These are phyloP conservation scores for Rhopalosiphum padi DNA, from an alignment of 1,140 invertebrate genomes.

Conservation along the genomic window DNA sequence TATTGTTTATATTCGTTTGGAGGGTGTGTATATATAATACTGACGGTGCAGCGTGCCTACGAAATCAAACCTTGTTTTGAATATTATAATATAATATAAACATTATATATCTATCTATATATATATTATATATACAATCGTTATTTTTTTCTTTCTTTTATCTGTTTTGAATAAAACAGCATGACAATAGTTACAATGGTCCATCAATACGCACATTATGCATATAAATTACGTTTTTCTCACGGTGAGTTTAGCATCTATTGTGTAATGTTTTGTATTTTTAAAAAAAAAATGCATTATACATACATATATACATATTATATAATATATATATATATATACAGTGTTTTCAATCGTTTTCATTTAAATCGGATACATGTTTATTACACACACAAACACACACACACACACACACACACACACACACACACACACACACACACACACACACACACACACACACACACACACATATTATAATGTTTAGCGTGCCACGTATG, in stretches of 20 bases:
- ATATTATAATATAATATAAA: neutral
- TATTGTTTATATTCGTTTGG: constrained; percentile 13
- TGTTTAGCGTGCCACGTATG: neutral
- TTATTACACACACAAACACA: too few species aligned
- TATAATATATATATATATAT: neutral
- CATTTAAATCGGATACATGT: neutral
- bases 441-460: too few species aligned
- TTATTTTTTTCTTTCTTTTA: constrained; percentile 24
- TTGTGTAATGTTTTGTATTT: constrained; percentile 26
- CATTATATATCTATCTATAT: neutral
- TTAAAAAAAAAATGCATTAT: neutral
- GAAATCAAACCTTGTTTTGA: constrained; percentile 36
- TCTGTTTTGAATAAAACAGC: constrained; percentile 41
- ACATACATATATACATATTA: neutral
- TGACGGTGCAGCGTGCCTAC: neutral
- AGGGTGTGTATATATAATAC: neutral
- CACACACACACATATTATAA: too few species aligned
- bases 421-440: too few species aligned
- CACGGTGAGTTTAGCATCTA: constrained; percentile 40
- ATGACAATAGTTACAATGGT: constrained; percentile 47
- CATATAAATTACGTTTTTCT: constrained; percentile 4
- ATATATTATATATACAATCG: neutral
- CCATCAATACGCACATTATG: constrained; percentile 40
- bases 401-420: too few species aligned
- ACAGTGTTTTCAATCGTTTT: neutral